Base-by-base conservation (phyloP, 2,113 vertebrate species). In the Myrmecophaga tridactyla region DNA sequence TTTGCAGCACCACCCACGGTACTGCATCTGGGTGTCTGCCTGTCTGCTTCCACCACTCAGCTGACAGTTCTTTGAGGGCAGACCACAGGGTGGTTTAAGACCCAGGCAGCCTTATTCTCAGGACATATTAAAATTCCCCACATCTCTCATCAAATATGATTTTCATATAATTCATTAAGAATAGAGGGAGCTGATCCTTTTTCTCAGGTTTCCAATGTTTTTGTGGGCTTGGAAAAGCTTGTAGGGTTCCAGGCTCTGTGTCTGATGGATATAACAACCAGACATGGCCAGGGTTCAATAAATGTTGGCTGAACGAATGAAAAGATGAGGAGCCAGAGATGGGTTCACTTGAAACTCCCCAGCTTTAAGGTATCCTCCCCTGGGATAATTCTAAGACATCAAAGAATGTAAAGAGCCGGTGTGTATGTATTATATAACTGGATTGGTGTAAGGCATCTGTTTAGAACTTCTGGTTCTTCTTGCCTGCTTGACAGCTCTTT, bases 101-200 rank as follows among this genome's bases (percentile, higher is more conserved):
- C 81, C 29, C 53, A 43, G 56, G n/a, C 29, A 34, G 46, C 80
- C 60, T 48, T 58, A 60, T 39, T 87, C 82, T 83, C 96, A 67
- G 73, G 39, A 69, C 43, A 10, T 36, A 77, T 34, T 12, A 51
- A 73, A 89, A 53, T 0, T 6, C 63, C 36, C 46, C 53, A 7
- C 4, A 29, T 34, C 43, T 77, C 53, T 60, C 62, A 72, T 41
- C 53, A 56, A 46, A 56, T 9, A 29, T 29, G 48, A 90, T 60
- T 81, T 62, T 60, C 36, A 34, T 3, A 5, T 13, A 80, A 62
- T 78, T 88, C 65, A 3, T 51, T 0, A 48, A 36, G n/a, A 15
- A 29, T 1, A 46, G 23, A 67, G 6, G n/a, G 36, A 46, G 36
- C 25, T 13, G 43, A 43, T 3, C 1, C 34, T 9, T 78, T 46